Evolutionary conservation across 2,113 vertebrate genomes (phyloP), one percentile per base, ranked within the genome.

Genomic region (Crocuta crocuta): DNA sequence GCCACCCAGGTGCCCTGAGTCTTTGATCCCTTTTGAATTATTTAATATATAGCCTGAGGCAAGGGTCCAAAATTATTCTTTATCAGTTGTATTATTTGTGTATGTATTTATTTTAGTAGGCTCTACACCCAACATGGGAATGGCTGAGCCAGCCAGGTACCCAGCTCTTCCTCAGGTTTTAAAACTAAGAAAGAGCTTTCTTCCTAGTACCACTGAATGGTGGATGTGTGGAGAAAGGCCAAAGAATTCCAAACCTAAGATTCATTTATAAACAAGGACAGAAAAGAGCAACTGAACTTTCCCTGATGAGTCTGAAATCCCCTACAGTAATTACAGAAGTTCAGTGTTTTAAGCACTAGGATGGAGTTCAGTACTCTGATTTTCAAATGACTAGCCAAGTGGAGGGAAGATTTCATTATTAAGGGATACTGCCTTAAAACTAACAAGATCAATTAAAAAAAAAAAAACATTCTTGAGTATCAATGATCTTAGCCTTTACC

Each of bases 401-500:
- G 13, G 76, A 53, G 82, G 10, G 21, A 81, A 58, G 43, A 71
- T 5, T 63, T 90, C 84, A 71, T 45, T 19, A 61, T 31, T 79
- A 78, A 74, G 21, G 33, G 21, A 68, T 58, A 79, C n/a, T 26
- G 63, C 43, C 9, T 13, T 83, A 28, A 71, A 65, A 63, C 13
- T 53, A 91, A 81, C 10, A 89, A 94, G 82, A 90, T 87, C 43
- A 65, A 19, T 68, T 66, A 45, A 78, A 83, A 83, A 43, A 89
- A 74, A 53, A 10, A 3, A 39, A 39, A 39, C 39, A 39, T 48
- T 74, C 68, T 39, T 65, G 9, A 24, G 73, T 19, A 33, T 4
- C 7, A 50, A 24, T 16, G 33, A 91, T n/a, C 84, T 1, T 1
- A 35, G 11, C 21, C 26, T 39, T 45, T 2, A 35, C 66, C 24